These are phyloP conservation scores for Gavialis gangeticus DNA, from an alignment of 2,113 vertebrate species.

Conservation along the genomic window DNA sequence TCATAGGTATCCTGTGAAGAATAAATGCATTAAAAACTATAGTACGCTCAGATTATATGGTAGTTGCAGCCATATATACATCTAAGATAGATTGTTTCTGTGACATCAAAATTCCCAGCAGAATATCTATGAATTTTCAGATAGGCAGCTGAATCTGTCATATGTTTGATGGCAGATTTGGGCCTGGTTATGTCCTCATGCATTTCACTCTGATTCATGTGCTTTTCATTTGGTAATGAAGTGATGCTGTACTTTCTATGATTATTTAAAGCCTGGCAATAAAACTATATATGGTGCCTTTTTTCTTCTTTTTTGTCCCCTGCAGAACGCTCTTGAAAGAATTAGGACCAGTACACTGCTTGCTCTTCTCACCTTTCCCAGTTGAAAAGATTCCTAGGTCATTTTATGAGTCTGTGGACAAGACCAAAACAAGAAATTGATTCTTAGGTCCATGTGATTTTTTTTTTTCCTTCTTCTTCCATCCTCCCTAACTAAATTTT, in stretches of 20 bases:
- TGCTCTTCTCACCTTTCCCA: background rate
- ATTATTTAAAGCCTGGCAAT: background rate
- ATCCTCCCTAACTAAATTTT: background rate
- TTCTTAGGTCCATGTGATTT: background rate
- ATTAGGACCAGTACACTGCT: background rate
- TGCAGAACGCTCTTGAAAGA: background rate
- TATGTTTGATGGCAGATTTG: background rate
- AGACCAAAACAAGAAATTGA: background rate
- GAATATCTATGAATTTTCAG: background rate
- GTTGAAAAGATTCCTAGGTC: background rate
- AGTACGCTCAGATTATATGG: background rate
- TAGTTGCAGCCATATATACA: background rate
- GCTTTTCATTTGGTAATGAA: background rate
- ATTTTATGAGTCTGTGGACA: background rate
- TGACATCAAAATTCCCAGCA: background rate
- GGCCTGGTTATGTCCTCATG: background rate
- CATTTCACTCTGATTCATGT: background rate
- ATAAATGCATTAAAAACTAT: background rate
- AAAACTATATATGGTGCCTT: background rate
- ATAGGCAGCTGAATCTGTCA: background rate
- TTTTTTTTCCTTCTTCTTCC: background rate
- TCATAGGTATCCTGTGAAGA: background rate
- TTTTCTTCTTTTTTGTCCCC: background rate
- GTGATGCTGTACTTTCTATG: background rate
- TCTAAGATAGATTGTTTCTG: background rate